Conservation (phyloP, 2,888 invertebrate species). For the Caenorhabditis virilis region DNA sequence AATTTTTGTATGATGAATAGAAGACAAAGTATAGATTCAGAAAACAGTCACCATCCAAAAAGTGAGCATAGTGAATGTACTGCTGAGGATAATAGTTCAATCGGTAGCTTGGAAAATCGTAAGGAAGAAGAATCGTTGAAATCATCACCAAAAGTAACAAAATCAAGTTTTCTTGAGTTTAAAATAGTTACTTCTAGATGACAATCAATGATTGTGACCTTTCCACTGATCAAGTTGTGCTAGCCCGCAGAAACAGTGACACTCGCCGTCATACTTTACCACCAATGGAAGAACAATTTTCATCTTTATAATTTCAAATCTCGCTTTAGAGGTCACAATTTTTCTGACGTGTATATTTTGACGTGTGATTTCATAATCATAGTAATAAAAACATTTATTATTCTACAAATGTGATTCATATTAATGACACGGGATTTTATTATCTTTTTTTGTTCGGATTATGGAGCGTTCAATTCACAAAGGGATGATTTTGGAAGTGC, state of each 20-base stretch:
- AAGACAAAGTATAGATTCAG: constrained; percentile 28
- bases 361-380: constrained; percentile 25
- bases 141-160: constrained; percentile 15
- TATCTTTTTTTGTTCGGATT: constrained; percentile 4
- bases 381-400: constrained; percentile 12
- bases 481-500: constrained; percentile 48
- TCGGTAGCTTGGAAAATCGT: not conserved
- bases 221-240: constrained; percentile 37
- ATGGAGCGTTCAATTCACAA: constrained; percentile 46
- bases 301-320: constrained; percentile 24
- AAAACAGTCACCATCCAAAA: constrained; percentile 32
- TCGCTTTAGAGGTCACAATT: constrained; percentile 35
- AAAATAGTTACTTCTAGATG: too few species aligned
- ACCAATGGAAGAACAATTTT: constrained; percentile 29
- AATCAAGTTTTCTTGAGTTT: too few species aligned
- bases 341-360: constrained; percentile 35
- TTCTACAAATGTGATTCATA: constrained; percentile 4
- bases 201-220: constrained; percentile 27
- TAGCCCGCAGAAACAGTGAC: constrained; percentile 47
- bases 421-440: constrained; percentile 8
- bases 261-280: too few species aligned
- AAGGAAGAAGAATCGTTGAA: constrained; percentile 8
- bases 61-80: constrained; percentile 35
- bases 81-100: constrained; percentile 26
- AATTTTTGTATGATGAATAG: too few species aligned